Conservation (phyloP, 2,113 vertebrate genomes). For the Corythornis vintsioides region DNA sequence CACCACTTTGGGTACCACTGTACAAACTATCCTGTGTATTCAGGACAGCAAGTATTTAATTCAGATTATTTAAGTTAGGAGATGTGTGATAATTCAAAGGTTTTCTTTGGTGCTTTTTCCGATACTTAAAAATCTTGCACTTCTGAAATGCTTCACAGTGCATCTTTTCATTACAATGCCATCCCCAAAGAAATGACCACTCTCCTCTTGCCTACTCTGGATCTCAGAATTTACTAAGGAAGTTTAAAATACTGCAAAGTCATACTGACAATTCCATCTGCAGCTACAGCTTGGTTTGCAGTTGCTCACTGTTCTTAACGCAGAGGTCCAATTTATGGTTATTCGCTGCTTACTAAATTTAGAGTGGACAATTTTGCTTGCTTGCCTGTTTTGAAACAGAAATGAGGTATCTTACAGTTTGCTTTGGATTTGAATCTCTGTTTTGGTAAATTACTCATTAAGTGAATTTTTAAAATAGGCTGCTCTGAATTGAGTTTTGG, state of each 20-base stretch:
- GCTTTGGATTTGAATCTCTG: not conserved
- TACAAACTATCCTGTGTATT: not conserved
- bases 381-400: not conserved
- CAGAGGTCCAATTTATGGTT: not conserved
- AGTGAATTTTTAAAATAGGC: not conserved
- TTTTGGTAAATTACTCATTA: not conserved
- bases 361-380: not conserved
- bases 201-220: not conserved
- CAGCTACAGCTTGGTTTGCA: conserved; percentile 1
- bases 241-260: conserved; percentile 13
- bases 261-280: not conserved
- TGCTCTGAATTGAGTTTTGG: not conserved
- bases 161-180: not conserved
- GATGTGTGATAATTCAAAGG: not conserved
- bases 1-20: not conserved
- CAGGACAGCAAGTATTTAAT: not conserved
- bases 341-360: not conserved
- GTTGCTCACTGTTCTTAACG: not conserved
- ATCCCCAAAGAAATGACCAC: not conserved
- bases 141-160: not conserved
- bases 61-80: not conserved
- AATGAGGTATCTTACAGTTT: not conserved
- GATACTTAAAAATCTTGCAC: not conserved
- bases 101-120: not conserved
- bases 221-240: not conserved